phyloP scores from a whole-genome alignment of 2,113 vertebrate genomes.

The Cyphomyrus discorhynchus region DNA sequence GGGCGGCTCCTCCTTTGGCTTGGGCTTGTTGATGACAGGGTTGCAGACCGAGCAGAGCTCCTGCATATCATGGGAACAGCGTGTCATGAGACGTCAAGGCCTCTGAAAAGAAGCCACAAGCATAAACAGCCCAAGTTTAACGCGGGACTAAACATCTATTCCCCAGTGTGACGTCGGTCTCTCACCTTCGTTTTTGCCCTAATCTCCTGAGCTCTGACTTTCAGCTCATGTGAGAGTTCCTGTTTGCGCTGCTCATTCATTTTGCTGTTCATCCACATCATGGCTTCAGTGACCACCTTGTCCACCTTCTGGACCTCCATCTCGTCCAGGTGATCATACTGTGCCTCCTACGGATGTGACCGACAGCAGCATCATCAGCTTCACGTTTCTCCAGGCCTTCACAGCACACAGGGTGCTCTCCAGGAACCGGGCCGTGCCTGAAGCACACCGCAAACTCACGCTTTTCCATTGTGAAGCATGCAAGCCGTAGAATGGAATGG shows the following conservation, averaged over 20 bases:
- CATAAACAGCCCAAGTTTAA: background rate
- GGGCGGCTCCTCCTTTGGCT: conserved; percentile 87
- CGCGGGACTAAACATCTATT: background rate
- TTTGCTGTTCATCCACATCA: conserved; percentile 96
- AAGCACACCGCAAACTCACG: background rate
- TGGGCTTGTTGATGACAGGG: conserved; percentile 82
- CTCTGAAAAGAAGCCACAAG: background rate
- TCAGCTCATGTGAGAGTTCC: conserved; percentile 72
- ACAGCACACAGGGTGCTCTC: background rate
- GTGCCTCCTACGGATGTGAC: conserved; percentile 68
- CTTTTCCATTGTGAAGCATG: background rate
- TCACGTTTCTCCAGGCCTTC: background rate
- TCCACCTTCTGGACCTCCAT: conserved; percentile 81
- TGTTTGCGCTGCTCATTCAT: conserved; percentile 92
- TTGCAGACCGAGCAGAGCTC: conserved; percentile 74
- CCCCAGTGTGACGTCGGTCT: background rate
- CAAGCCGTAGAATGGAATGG: background rate
- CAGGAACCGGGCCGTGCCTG: background rate
- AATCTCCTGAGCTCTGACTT: conserved; percentile 80
- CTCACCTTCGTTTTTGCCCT: conserved; percentile 82
- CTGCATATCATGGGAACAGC: conserved; percentile 44
- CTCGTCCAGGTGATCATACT: conserved; percentile 86
- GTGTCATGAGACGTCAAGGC: background rate
- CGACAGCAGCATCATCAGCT: background rate
- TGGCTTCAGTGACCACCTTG: conserved; percentile 70